Base-by-base conservation (phyloP, 2,797 vertebrate genomes). In the Babyrousa celebensis region DNA sequence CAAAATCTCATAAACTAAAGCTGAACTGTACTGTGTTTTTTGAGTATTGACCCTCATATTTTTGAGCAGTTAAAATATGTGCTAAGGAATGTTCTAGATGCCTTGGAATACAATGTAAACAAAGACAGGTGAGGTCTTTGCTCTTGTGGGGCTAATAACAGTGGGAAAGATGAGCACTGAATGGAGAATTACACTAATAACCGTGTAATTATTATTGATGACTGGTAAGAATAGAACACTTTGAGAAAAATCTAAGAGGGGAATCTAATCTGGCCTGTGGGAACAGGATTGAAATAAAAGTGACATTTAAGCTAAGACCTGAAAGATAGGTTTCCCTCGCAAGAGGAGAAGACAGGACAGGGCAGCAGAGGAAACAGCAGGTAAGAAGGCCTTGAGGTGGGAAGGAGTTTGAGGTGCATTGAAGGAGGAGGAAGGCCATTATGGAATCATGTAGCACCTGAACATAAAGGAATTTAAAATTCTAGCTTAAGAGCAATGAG, bases 51-150 rank as follows among this genome's bases (percentile, higher is more conserved):
- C 63, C 3, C n/a, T 83, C 10, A 32, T 87, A 78, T 71, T 95
- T 77, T 12, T 56, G 54, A 60, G 25, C 23, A 86, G 68, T 60
- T 67, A 65, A 36, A 36, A 36, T 36, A 56, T 70, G 11, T 56
- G 20, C 87, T 88, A 67, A 29, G 36, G 88, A 70, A 23, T 16
- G 12, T 1, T 54, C 5, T 54, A 40, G 36, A 58, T 67, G 63
- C 70, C 70, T 94, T 70, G 10, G 77, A 80, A 72, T 91, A 94
- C 21, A 77, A 70, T 15, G 54, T 70, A 68, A 70, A 52, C n/a
- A 75, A 67, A 95, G 84, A 17, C 3, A 60, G 36, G 56, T 63
- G 3, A 36, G 32, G 36, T 27, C 48, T 88, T 77, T 71, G 80
- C 36, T 20, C 29, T 95, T 32, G 40, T 16, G 15, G 43, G 82